Evolutionary conservation across 1,140 invertebrate species (phyloP), one percentile per base, ranked within the genome.

Genomic region (Drosophila lacertosa): DNA sequence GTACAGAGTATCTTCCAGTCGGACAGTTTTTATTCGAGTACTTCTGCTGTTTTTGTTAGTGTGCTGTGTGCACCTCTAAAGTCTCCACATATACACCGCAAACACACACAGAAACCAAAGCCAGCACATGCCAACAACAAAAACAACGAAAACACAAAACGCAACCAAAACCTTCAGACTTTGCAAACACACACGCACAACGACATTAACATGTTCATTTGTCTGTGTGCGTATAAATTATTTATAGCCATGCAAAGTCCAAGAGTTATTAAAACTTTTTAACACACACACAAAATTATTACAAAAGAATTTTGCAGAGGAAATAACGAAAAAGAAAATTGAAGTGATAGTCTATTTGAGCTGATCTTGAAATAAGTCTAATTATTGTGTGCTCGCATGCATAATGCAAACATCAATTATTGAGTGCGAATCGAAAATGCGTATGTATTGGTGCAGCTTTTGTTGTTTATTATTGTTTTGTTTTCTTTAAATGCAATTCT

Each of bases 101-200:
- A 22, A 40, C 4, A 39, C 29, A 68, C n/a, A 55, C 22, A 57
- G 37, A 51, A 44, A 57, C 29, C 22, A 13, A 58, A 53, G 32
- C 29, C 33, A 63, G 69, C 63, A 74, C 74, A 76, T 72, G 54
- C 37, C 67, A 77, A 33, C 55, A 63, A 65, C 64, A 66, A 57
- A 40, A 58, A 67, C 58, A 67, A 24, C 60, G 67, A 48, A 59
- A 53, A 35, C 55, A 63, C 45, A 69, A 57, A 79, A 66, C 70
- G 68, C 45, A 74, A 71, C 63, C 60, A 66, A 77, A 80, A 80
- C 77, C 77, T 80, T 80, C 76, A 79, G 76, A 79, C 57, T 75
- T 65, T 67, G 50, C 50, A 72, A 55, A 67, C 39, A 67, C 35
- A 65, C 54, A 45, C 29, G 57, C 20, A 70, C 33, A 64, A 16